phyloP scores from a whole-genome alignment of 2,888 invertebrate species.

The Zelleria hepariella region DNA sequence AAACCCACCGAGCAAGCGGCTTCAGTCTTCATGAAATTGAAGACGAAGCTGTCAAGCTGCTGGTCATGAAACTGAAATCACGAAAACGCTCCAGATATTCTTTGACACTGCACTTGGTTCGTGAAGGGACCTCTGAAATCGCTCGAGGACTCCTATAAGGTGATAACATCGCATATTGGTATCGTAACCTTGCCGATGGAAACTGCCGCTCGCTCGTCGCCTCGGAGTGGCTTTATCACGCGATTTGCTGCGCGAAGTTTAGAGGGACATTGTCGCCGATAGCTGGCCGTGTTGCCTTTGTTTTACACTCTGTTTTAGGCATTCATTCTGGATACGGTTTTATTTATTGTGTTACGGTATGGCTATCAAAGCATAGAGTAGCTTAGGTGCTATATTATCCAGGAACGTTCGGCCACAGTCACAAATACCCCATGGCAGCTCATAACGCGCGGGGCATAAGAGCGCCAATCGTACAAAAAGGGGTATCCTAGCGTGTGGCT shows the following conservation, averaged over 20 bases:
- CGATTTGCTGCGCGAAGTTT: background rate
- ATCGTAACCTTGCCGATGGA: conserved; percentile 19
- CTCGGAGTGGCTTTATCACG: background rate
- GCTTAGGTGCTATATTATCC: too few relatives aligned
- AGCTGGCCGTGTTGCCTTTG: conserved; percentile 11
- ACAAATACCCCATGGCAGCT: too few relatives aligned
- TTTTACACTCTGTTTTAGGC: background rate
- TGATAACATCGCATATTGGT: conserved; percentile 24
- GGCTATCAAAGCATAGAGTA: too few relatives aligned
- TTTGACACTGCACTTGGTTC: background rate
- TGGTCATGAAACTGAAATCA: background rate
- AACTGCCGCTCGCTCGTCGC: background rate
- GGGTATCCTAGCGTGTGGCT: too few relatives aligned
- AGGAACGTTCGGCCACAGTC: too few relatives aligned
- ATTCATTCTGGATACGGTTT: too few relatives aligned
- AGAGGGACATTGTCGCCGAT: background rate
- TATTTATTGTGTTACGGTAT: too few relatives aligned
- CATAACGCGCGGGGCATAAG: too few relatives aligned
- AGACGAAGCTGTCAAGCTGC: too few relatives aligned
- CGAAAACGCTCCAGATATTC: background rate
- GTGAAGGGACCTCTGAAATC: conserved; percentile 15
- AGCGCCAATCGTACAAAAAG: too few relatives aligned
- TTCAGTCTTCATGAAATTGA: too few relatives aligned
- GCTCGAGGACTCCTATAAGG: conserved; percentile 18
- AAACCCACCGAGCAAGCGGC: too few relatives aligned